A percentile compares a stretch with the other conserved stretches of the same genome.
phyloP scores from a whole-genome alignment of 2,113 vertebrate species.

The Menidia beryllina region DNA sequence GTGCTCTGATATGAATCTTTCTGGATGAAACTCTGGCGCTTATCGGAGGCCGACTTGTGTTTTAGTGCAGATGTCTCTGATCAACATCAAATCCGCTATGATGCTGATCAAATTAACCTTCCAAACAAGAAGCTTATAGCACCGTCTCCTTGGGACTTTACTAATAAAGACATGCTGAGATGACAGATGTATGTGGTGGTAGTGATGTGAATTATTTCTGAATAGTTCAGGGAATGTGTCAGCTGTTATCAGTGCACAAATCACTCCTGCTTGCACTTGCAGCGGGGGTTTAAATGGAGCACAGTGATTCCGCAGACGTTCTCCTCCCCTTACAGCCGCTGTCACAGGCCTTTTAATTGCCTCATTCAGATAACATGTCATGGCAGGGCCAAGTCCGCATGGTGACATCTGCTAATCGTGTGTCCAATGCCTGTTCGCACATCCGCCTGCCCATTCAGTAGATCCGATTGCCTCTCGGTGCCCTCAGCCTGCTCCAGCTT shows the following conservation, averaged over 20 bases:
- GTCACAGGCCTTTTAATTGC: constrained; percentile 46
- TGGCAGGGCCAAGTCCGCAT: neutral
- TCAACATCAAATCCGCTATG: neutral
- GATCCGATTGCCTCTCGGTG: constrained; percentile 24
- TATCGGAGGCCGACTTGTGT: neutral
- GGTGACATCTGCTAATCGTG: constrained; percentile 62
- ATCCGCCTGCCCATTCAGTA: constrained; percentile 8
- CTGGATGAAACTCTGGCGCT: neutral
- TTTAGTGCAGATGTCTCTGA: neutral
- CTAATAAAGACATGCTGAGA: neutral
- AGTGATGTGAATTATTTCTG: neutral
- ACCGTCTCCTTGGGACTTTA: neutral
- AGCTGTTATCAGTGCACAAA: neutral
- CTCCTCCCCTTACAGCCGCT: neutral
- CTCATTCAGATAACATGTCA: constrained; percentile 54
- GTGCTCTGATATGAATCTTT: neutral
- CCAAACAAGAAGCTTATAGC: neutral
- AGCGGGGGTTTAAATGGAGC: constrained; percentile 1
- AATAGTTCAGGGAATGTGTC: neutral
- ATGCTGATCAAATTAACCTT: neutral
- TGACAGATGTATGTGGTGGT: neutral
- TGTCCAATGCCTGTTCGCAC: constrained; percentile 59
- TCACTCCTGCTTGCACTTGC: neutral
- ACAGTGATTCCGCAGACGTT: constrained; percentile 14
- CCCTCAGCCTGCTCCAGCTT: constrained; percentile 9